phyloP scores from a whole-genome alignment of 2,888 invertebrate genomes.

The Carpatolechia fugitivella region DNA sequence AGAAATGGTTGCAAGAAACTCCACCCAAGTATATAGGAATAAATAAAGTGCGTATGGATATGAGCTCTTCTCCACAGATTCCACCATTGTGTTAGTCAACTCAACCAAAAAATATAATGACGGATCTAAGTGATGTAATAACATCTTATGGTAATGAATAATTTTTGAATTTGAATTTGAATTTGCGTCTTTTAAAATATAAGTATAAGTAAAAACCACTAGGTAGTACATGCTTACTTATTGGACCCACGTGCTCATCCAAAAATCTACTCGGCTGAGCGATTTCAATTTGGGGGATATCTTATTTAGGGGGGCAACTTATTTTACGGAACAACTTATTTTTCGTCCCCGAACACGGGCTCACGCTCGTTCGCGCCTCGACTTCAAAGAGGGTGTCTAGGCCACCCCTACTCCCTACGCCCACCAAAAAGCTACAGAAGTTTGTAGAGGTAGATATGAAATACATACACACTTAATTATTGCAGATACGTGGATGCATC shows the following conservation, averaged over 20 bases:
- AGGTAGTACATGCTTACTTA: not conserved
- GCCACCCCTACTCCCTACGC: slow-evolving; percentile 31
- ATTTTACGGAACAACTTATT: slow-evolving; percentile 49
- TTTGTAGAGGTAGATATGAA: not conserved
- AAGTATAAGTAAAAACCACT: not conserved
- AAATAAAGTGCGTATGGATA: too few species aligned
- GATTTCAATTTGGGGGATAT: slow-evolving; percentile 50
- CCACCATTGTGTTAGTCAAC: too few species aligned
- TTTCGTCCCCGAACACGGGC: slow-evolving; percentile 49
- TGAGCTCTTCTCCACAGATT: too few species aligned
- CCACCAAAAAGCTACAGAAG: not conserved
- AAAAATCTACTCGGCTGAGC: slow-evolving; percentile 43
- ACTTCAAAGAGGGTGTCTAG: slow-evolving; percentile 58
- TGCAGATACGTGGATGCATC: too few species aligned
- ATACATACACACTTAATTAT: not conserved
- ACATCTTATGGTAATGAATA: too few species aligned
- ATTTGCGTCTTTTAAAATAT: too few species aligned
- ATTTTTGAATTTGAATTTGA: too few species aligned
- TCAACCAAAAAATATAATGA: too few species aligned
- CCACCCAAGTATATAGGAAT: too few species aligned
- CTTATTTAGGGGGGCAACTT: slow-evolving; percentile 47
- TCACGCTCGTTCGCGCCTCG: slow-evolving; percentile 37
- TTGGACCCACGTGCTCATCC: slow-evolving; percentile 24
- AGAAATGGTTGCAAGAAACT: too few species aligned
- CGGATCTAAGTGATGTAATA: too few species aligned